Conservation (phyloP, 1,140 invertebrate species). For the Semibalanus balanoides region DNA sequence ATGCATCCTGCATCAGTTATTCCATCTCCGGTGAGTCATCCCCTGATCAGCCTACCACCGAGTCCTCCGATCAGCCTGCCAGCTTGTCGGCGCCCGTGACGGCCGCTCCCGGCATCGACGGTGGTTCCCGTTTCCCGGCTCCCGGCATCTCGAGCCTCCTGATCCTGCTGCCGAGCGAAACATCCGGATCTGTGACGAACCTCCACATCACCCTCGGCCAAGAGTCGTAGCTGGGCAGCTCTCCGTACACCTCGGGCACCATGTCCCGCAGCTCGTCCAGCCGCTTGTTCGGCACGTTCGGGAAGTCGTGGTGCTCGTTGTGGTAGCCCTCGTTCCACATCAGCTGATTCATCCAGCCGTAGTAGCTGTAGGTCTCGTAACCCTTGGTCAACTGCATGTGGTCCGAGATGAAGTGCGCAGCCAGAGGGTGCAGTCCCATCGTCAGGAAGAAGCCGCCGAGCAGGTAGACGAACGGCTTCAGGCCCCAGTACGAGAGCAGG, state of each 20-base stretch:
- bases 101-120: too few species aligned
- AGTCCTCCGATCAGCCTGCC: too few species aligned
- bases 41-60: too few species aligned
- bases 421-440: slow-evolving; percentile 93
- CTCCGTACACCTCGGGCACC: slow-evolving; percentile 88
- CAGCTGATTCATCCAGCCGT: slow-evolving; percentile 89
- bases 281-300: slow-evolving; percentile 78
- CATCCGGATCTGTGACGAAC: slow-evolving; percentile 76
- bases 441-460: slow-evolving; percentile 68
- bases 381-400: slow-evolving; percentile 98
- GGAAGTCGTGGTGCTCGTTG: slow-evolving; percentile 94
- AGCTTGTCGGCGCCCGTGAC: too few species aligned
- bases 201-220: slow-evolving; percentile 87
- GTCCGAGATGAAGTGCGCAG: slow-evolving; percentile 96
- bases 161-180: background rate
- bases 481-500: slow-evolving; percentile 63
- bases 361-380: slow-evolving; percentile 97
- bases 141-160: background rate
- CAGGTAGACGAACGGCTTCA: slow-evolving; percentile 73
- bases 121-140: too few species aligned
- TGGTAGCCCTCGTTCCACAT: slow-evolving; percentile 96
- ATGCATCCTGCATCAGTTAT: too few species aligned
- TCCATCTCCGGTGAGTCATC: too few species aligned
- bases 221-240: slow-evolving; percentile 80
- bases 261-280: slow-evolving; percentile 72